These are phyloP conservation scores for Lamellibrachia luymesi DNA, from an alignment of 1,140 invertebrate species.

Conservation along the genomic window DNA sequence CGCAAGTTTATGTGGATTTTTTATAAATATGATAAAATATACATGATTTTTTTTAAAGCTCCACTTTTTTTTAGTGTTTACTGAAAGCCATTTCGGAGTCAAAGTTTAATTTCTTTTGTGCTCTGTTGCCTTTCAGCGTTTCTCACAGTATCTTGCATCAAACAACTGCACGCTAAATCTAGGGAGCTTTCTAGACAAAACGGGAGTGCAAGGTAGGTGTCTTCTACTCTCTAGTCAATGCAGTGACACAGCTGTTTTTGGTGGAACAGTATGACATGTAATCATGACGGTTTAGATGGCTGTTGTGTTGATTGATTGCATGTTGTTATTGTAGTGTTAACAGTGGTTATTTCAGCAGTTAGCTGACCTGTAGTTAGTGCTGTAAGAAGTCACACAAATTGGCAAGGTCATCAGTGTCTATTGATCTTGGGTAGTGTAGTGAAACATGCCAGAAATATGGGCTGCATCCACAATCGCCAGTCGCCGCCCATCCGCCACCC, in stretches of 20 bases:
- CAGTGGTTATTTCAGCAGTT: not conserved
- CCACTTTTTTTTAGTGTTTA: not conserved
- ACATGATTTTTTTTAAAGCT: not conserved
- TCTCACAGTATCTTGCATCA: constrained; percentile 98
- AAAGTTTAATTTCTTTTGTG: not conserved
- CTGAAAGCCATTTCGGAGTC: not conserved
- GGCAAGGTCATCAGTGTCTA: not conserved
- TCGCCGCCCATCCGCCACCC: too few species aligned
- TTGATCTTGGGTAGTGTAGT: not conserved
- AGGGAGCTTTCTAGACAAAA: constrained; percentile 93
- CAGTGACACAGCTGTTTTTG: not conserved
- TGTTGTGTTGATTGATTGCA: not conserved
- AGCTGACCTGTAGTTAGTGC: not conserved
- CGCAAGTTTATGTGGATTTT: not conserved
- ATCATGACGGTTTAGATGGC: not conserved
- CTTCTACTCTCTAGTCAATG: not conserved
- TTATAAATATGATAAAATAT: not conserved
- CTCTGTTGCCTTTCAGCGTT: constrained; percentile 75
- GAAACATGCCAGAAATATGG: not conserved
- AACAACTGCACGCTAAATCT: constrained; percentile 99
- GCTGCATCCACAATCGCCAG: not conserved
- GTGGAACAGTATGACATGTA: not conserved
- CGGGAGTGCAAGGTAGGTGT: constrained; percentile 82
- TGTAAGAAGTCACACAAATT: not conserved
- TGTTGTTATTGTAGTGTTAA: not conserved